Evolutionary conservation across 2,888 invertebrate genomes (phyloP).

Genomic region (Polyommatus icarus): DNA sequence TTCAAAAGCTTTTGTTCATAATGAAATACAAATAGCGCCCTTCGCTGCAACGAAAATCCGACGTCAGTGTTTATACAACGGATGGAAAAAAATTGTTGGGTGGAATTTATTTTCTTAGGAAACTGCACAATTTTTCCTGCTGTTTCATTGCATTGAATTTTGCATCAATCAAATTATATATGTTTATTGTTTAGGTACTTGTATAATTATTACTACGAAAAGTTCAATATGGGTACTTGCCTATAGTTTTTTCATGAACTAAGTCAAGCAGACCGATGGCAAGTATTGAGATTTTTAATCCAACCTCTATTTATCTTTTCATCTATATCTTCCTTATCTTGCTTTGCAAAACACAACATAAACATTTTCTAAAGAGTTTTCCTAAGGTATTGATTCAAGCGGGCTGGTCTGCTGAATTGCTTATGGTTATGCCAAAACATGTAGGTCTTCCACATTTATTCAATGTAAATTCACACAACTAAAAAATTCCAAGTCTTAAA

Average conservation of each 20-base stretch:
- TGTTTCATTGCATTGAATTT: background rate
- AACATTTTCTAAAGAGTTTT: no score
- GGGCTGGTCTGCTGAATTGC: no score
- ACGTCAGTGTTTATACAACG: conserved; percentile 45
- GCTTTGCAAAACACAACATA: no score
- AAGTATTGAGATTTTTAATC: no score
- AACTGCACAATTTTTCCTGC: background rate
- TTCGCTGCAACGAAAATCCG: conserved; percentile 61
- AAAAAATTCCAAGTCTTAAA: background rate
- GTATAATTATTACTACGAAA: background rate
- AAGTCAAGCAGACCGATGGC: background rate
- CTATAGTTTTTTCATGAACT: background rate
- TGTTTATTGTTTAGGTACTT: background rate
- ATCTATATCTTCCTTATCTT: background rate
- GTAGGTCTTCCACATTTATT: no score
- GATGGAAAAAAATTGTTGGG: background rate
- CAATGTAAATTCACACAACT: background rate
- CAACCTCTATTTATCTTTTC: no score
- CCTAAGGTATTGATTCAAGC: background rate
- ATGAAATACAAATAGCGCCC: conserved; percentile 76
- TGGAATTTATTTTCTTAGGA: conserved; percentile 33
- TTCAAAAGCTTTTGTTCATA: conserved; percentile 75
- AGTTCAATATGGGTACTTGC: background rate
- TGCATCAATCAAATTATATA: background rate
- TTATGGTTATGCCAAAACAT: no score